A percentile compares a stretch with the other conserved stretches of the same genome.
These are phyloP conservation scores for Aspidiotus destructor DNA, from an alignment of 2,888 invertebrate species.

Conservation along the genomic window DNA sequence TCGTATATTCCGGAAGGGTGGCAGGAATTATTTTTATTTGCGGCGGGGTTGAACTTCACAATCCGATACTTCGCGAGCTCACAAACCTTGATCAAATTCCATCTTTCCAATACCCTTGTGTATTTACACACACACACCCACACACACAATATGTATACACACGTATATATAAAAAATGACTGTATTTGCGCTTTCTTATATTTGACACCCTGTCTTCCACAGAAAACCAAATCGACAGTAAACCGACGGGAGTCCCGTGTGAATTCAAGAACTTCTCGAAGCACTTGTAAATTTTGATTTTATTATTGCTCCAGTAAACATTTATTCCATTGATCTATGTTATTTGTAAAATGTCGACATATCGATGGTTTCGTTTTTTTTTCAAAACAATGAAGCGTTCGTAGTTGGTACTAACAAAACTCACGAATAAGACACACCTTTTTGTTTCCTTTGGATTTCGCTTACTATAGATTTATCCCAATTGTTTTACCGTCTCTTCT, in stretches of 20 bases:
- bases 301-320: conserved; percentile 20
- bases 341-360: no score
- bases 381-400: no score
- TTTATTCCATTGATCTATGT: neutral
- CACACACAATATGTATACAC: no score
- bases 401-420: no score
- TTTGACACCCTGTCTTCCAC: conserved; percentile 25
- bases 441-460: no score
- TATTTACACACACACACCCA: neutral
- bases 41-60: conserved; percentile 5
- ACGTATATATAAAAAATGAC: neutral
- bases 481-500: no score
- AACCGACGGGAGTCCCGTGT: conserved; percentile 22
- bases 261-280: conserved; percentile 27
- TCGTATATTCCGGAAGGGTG: neutral
- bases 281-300: conserved; percentile 25
- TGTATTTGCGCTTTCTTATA: neutral
- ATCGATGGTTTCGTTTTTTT: no score
- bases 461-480: no score
- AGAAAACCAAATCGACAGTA: conserved; percentile 29
- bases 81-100: conserved; percentile 21
- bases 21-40: conserved; percentile 18
- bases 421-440: no score
- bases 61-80: neutral
- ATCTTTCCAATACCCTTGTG: neutral